phyloP scores from a whole-genome alignment of 2,113 vertebrate genomes.

The Lophotis ruficrista region DNA sequence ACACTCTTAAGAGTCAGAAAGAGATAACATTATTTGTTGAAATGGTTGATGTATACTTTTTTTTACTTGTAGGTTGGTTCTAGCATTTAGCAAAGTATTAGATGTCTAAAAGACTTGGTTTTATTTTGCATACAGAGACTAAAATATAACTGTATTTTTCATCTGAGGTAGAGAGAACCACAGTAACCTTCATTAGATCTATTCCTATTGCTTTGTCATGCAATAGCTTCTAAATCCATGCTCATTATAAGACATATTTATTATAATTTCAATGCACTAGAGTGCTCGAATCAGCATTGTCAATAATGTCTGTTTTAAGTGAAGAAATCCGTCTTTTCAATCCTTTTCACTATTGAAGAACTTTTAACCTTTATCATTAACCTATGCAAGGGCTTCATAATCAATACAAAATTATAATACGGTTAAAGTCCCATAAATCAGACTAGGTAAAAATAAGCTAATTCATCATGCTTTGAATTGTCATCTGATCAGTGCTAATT shows the following conservation, averaged over 20 bases:
- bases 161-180: neutral
- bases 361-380: slow-evolving; percentile 39
- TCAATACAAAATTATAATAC: slow-evolving; percentile 46
- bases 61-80: neutral
- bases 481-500: neutral
- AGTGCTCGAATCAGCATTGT: neutral
- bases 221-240: neutral
- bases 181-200: neutral
- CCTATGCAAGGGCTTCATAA: slow-evolving; percentile 14
- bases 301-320: slow-evolving; percentile 11
- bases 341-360: neutral
- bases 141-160: neutral
- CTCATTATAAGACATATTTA: neutral
- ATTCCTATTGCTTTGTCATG: neutral
- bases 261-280: neutral
- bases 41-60: neutral
- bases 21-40: neutral
- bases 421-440: slow-evolving; percentile 1
- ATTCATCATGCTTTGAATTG: slow-evolving; percentile 38
- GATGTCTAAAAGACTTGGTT: neutral
- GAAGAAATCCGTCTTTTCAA: slow-evolving; percentile 40
- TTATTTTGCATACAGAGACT: neutral
- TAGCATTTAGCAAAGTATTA: neutral
- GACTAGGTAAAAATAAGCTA: neutral
- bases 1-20: neutral